Percentiles rank a stretch among this genome's conserved stretches.
These are phyloP conservation scores for Neoscelio sp. DNA, from an alignment of 2,888 invertebrate species.

Conservation along the genomic window DNA sequence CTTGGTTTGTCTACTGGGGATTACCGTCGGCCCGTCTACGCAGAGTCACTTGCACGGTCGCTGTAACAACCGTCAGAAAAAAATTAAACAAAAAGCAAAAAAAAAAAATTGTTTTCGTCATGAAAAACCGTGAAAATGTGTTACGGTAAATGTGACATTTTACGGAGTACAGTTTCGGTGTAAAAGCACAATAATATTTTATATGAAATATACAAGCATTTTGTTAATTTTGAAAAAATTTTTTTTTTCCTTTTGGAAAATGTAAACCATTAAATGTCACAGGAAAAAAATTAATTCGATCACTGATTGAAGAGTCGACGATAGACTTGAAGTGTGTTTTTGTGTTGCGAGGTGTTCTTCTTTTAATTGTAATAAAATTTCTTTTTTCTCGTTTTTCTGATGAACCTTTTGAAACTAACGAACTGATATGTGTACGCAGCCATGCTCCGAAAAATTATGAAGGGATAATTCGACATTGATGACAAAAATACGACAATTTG, in stretches of 20 bases:
- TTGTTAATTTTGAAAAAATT: no score
- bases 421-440: slow-evolving; percentile 37
- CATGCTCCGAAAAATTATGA: slow-evolving; percentile 57
- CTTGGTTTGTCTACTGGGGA: slow-evolving; percentile 81
- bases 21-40: slow-evolving; percentile 89
- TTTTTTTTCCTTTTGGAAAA: no score
- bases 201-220: not conserved
- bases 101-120: not conserved
- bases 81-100: slow-evolving; percentile 35
- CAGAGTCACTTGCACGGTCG: slow-evolving; percentile 95
- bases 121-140: slow-evolving; percentile 74
- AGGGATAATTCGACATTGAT: slow-evolving; percentile 66
- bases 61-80: slow-evolving; percentile 89
- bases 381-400: no score
- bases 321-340: slow-evolving; percentile 77
- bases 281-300: slow-evolving; percentile 25
- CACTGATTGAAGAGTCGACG: slow-evolving; percentile 82
- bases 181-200: not conserved
- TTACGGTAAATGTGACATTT: slow-evolving; percentile 68
- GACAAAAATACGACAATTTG: slow-evolving; percentile 70
- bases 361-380: no score
- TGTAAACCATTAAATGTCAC: no score
- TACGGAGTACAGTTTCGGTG: slow-evolving; percentile 72
- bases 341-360: slow-evolving; percentile 13
- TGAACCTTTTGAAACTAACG: slow-evolving; percentile 12